Evolutionary conservation across 2,888 invertebrate genomes (phyloP).

Genomic region (Scaptodrosophila latifasciaeformis): DNA sequence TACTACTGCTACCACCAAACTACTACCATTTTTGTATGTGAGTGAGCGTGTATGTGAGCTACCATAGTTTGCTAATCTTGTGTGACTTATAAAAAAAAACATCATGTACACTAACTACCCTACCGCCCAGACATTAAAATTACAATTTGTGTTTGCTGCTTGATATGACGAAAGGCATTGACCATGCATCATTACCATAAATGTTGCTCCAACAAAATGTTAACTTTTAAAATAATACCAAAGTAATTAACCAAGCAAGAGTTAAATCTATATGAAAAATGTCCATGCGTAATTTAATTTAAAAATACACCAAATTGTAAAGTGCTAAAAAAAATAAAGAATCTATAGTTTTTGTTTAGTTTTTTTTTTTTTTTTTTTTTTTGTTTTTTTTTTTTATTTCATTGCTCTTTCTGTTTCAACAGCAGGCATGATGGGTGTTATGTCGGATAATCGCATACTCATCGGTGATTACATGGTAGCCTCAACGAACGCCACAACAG

Average conservation of each 20-base stretch:
- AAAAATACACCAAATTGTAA: too few species aligned
- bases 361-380: too few species aligned
- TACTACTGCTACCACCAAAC: too few species aligned
- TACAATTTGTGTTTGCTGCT: conserved; percentile 51
- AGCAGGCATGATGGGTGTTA: conserved; percentile 78
- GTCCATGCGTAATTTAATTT: too few species aligned
- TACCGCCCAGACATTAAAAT: not conserved
- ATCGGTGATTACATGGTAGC: conserved; percentile 80
- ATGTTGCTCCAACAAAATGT: too few species aligned
- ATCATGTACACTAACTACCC: not conserved
- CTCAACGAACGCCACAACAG: conserved; percentile 76
- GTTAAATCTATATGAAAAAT: too few species aligned
- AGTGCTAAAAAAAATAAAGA: not conserved
- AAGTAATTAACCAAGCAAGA: too few species aligned
- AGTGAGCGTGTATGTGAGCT: conserved; percentile 33
- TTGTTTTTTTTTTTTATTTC: conserved; percentile 18
- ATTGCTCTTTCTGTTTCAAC: conserved; percentile 15
- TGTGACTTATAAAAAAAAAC: conserved; percentile 24
- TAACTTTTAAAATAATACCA: too few species aligned
- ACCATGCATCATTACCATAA: too few species aligned
- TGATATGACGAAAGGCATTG: conserved; percentile 55
- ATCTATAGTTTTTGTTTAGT: conserved; percentile 14
- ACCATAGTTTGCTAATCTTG: not conserved
- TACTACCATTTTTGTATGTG: conserved; percentile 17
- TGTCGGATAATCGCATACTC: conserved; percentile 81